Evolutionary conservation across 2,113 vertebrate genomes (phyloP), one percentile per base, ranked within the genome.

Genomic region (Notarius quadriscutis): DNA sequence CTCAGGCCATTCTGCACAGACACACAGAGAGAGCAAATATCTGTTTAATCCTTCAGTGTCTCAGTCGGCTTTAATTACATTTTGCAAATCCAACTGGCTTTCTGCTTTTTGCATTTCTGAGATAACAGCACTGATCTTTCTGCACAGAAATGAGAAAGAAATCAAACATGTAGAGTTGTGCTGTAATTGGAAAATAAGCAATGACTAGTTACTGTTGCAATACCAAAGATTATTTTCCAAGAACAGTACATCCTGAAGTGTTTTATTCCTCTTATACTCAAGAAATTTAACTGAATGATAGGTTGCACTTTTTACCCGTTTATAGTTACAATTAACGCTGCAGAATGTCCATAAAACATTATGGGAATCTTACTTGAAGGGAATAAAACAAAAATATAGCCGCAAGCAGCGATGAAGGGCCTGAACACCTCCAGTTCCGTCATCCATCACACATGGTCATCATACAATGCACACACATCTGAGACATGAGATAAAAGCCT

Each of bases 1-100:
- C 18, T 97, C 97, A 0, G 97, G 96, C 97, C 97, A 97, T 65
- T 97, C 97, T 97, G 83, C 57, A 55, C 62, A 78, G 4, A 71
- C 27, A 41, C 67, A 81, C 11, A 84, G 5, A 87, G 0, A 81
- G 8, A 63, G 25, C 71, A 60, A 77, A 51, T 48, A 65, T 27
- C 27, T 18, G 5, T 78, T 63, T 48, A 27, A 30, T 78, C 22
- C 41, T 62, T 78, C 34, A 27, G 17, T 30, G 50, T 69, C 77
- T 80, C 20, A 67, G 15, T 50, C 5, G n/a, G 30, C 14, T 1
- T 60, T 81, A 48, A 81, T 82, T 67, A 57, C 69, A 86, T 41
- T 41, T 48, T 2, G 7, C 60, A 55, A 58, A 69, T 79, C 27
- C 77, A 57, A 50, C 22, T 48, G 50, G 77, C 77, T 81, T 12